These are phyloP conservation scores for Dendrocopos noguchii DNA, from an alignment of 2,113 vertebrate genomes.

Conservation along the genomic window DNA sequence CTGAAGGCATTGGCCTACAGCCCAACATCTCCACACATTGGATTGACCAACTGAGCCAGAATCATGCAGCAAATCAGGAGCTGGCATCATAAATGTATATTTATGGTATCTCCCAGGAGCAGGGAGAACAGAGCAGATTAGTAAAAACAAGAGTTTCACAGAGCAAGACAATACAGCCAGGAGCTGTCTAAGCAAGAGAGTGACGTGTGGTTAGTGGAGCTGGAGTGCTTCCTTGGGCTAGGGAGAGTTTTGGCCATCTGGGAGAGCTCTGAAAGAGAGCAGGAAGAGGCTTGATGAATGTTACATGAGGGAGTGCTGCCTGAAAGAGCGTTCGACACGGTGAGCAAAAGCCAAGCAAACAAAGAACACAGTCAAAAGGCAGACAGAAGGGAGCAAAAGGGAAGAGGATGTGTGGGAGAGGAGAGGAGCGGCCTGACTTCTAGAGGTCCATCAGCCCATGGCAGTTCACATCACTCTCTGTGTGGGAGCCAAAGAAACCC, in stretches of 20 bases:
- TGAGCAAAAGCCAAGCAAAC: not conserved
- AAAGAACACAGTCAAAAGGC: not conserved
- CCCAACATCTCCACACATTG: not conserved
- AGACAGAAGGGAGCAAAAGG: not conserved
- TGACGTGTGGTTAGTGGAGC: not conserved
- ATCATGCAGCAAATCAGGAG: not conserved
- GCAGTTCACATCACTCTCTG: not conserved
- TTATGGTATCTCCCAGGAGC: not conserved
- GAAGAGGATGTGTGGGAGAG: not conserved
- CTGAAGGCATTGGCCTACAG: not conserved
- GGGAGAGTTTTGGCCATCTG: not conserved
- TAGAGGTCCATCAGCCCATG: not conserved
- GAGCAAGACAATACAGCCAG: not conserved
- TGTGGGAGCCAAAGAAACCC: not conserved
- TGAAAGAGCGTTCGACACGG: not conserved
- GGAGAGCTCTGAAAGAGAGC: conserved; percentile 5
- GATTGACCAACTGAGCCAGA: not conserved
- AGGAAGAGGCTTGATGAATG: not conserved
- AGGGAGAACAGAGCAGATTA: not conserved
- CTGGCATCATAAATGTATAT: not conserved
- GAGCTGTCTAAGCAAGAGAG: not conserved
- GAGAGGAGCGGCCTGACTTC: not conserved
- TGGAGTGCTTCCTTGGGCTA: not conserved
- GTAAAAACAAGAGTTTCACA: not conserved
- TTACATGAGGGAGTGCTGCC: not conserved